Base-by-base conservation (phyloP, 1,140 invertebrate genomes). In the Drosophila sp. region DNA sequence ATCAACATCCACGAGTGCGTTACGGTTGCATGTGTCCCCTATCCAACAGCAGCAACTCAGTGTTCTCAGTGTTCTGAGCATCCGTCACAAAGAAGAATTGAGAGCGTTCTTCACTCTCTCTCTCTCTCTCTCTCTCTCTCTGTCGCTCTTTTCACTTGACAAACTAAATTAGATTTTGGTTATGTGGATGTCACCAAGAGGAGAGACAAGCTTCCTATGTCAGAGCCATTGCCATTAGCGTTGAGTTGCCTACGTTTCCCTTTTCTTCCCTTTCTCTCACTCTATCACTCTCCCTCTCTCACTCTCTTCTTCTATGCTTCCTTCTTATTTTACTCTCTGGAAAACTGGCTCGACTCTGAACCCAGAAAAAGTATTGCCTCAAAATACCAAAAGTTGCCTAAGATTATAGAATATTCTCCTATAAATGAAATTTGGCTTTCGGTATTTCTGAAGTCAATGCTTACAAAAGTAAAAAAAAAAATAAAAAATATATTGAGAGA, bases 81-180 rank as follows among this genome's bases (percentile, higher is more conserved):
- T 43, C 16, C 29, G 25, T 45, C 62, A 29, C 21, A 38, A 53
- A 53, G 50, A 36, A 36, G n/a, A 50, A 14, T n/a, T 27, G 25
- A 1, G 11, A 16, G 51, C 63, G 13, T n/a, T 13, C 46, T 38
- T 36, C 32, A 45, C 50, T 74, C 51, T 64, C 29, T 25, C 59
- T 48, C 36, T 9, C 43, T 50, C 40, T 14, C 34, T 13, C 13
- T 27, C 32, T 16, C 27, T 43, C 50, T 45, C 14, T 32, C 9
- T 4, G 34, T 13, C 13, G 7, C 48, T 48, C 32, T 54, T 4
- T 14, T 57, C 46, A 27, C 25, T 72, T 72, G 67, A 87, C 78
- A 70, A 87, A 79, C 78, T 64, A 87, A 87, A 87, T 87, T 87
- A 76, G 83, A 87, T 89, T 87, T 87, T 25, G 83, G 82, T 87